Percentiles rank a stretch among this genome's conserved stretches.
These are phyloP conservation scores for Diabrotica virgifera DNA, from an alignment of 1,140 invertebrate species.

Conservation along the genomic window DNA sequence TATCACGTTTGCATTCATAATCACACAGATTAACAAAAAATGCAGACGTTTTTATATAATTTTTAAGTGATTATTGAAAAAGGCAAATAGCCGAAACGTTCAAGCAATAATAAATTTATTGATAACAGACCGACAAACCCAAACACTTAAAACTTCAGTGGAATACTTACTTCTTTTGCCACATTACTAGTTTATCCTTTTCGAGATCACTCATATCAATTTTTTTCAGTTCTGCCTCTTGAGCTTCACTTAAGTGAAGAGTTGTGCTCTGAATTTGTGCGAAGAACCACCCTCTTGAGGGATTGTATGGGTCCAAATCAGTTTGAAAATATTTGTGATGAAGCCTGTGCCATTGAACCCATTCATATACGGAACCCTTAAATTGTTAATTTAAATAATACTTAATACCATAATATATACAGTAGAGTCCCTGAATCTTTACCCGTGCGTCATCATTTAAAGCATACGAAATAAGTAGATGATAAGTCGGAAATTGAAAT, in stretches of 20 bases:
- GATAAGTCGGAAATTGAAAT: no score
- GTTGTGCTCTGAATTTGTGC: slow-evolving; percentile 69
- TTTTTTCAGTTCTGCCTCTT: slow-evolving; percentile 64
- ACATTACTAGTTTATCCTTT: slow-evolving; percentile 77
- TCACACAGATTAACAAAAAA: no score
- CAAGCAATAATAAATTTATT: no score
- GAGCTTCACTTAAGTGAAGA: slow-evolving; percentile 67
- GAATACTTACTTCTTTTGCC: slow-evolving; percentile 68
- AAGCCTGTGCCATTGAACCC: slow-evolving; percentile 79
- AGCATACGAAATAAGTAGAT: no score
- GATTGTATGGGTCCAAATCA: slow-evolving; percentile 87
- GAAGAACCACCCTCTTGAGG: slow-evolving; percentile 80
- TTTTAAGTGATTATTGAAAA: no score
- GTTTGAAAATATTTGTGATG: slow-evolving; percentile 89
- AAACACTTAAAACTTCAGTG: neutral
- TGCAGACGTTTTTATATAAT: no score
- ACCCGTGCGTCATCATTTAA: no score
- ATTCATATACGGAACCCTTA: slow-evolving; percentile 72
- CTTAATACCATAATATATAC: neutral
- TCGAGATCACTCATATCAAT: slow-evolving; percentile 87
- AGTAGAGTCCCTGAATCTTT: no score
- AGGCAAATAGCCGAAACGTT: no score
- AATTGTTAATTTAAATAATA: neutral
- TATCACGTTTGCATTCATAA: no score
- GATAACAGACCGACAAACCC: no score